Percentiles rank a stretch among this genome's conserved stretches.
Conservation (phyloP, 2,113 vertebrate genomes). For the Odocoileus hemionus region DNA sequence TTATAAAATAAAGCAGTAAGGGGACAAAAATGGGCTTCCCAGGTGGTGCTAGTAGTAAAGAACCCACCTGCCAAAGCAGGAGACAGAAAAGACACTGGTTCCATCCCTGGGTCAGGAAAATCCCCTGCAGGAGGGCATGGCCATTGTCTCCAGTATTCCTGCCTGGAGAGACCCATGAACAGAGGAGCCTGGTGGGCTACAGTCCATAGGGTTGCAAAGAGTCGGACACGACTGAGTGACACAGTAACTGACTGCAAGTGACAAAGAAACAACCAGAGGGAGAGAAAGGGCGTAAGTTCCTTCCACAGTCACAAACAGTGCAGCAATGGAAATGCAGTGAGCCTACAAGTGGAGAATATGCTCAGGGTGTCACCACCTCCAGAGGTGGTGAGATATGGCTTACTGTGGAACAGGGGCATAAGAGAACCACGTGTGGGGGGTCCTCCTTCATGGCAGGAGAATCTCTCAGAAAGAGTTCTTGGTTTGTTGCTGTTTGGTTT, state of each 20-base stretch:
- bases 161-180: background rate
- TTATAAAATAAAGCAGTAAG: background rate
- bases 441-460: background rate
- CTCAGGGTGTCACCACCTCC: background rate
- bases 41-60: background rate
- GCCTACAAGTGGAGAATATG: background rate
- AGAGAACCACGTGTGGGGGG: background rate
- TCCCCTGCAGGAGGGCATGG: background rate
- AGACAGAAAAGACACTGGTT: background rate
- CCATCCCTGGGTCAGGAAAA: background rate
- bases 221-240: background rate
- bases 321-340: background rate
- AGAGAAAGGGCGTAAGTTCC: background rate
- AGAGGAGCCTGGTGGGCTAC: fast-evolving
- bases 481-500: background rate
- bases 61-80: background rate
- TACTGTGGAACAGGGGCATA: background rate
- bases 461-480: background rate
- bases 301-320: background rate
- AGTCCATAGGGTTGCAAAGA: background rate
- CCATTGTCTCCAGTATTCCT: fast-evolving
- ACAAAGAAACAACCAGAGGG: background rate
- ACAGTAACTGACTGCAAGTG: background rate
- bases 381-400: background rate
- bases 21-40: background rate